These are phyloP conservation scores for Pygoscelis antarcticus DNA, from an alignment of 2,113 vertebrate species.

Conservation along the genomic window DNA sequence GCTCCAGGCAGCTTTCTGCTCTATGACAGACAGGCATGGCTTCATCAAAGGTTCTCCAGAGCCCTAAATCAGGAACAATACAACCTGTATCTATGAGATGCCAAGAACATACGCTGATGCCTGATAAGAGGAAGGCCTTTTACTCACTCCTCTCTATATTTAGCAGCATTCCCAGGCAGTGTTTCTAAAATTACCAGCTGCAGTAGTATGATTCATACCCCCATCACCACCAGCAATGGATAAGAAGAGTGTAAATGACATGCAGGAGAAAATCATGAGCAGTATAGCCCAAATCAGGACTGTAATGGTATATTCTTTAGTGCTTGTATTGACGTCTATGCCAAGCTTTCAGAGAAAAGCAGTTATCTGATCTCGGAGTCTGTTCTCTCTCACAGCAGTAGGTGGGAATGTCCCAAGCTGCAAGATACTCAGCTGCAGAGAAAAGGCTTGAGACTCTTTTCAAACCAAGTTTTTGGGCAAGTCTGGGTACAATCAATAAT, in stretches of 20 bases:
- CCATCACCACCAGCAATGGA: conserved; percentile 15
- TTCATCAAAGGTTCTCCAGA: conserved; percentile 36
- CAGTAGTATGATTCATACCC: conserved; percentile 52
- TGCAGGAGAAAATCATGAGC: conserved; percentile 9
- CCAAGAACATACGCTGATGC: conserved; percentile 10
- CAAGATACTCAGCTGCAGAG: not conserved
- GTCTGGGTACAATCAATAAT: not conserved
- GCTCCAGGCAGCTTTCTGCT: conserved; percentile 25
- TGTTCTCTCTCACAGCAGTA: not conserved
- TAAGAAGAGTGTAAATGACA: conserved; percentile 40
- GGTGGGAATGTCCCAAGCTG: not conserved
- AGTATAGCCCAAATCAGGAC: not conserved
- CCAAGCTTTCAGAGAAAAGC: not conserved
- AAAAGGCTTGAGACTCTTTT: not conserved
- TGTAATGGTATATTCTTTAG: not conserved
- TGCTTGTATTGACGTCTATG: not conserved
- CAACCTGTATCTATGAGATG: not conserved
- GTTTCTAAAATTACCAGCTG: conserved; percentile 61
- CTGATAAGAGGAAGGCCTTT: conserved; percentile 26
- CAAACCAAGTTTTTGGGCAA: not conserved
- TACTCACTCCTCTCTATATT: conserved; percentile 29
- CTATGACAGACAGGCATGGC: not conserved
- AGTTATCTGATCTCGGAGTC: not conserved
- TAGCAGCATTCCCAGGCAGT: conserved; percentile 39
- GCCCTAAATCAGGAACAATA: not conserved